These are phyloP conservation scores for Lycaon pictus DNA, from an alignment of 2,113 vertebrate genomes.

Conservation along the genomic window DNA sequence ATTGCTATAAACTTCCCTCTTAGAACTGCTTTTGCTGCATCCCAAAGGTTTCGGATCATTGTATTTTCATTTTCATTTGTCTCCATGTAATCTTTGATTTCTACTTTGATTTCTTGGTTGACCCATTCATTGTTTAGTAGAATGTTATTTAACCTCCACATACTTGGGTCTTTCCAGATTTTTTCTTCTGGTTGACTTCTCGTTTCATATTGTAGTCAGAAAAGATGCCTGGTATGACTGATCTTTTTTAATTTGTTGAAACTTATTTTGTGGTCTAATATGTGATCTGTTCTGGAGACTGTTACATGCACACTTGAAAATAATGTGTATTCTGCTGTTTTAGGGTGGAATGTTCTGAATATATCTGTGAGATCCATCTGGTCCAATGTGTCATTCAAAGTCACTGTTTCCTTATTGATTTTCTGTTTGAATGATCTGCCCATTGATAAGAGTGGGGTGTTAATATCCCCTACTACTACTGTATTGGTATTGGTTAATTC, in stretches of 20 bases:
- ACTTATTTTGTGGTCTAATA: background rate
- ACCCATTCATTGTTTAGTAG: background rate
- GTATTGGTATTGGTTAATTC: background rate
- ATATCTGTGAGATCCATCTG: background rate
- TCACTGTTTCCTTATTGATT: background rate
- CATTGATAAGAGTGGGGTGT: background rate
- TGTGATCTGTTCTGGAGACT: background rate
- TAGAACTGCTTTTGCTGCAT: background rate
- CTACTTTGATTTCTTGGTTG: background rate
- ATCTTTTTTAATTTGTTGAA: background rate
- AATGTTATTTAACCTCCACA: background rate
- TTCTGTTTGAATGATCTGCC: background rate
- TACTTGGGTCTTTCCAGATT: background rate
- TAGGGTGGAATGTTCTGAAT: background rate
- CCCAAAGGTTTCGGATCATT: background rate
- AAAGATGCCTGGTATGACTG: background rate
- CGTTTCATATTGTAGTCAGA: background rate
- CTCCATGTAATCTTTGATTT: background rate
- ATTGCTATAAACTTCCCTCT: background rate
- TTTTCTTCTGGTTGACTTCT: background rate
- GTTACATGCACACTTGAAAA: background rate
- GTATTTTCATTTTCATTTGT: background rate
- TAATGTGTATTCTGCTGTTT: background rate
- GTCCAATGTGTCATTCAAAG: background rate
- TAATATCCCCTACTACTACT: background rate